Percentiles rank a stretch among this genome's conserved stretches.
Conservation (phyloP, 2,888 invertebrate species). For the Rhogogaster chlorosoma region DNA sequence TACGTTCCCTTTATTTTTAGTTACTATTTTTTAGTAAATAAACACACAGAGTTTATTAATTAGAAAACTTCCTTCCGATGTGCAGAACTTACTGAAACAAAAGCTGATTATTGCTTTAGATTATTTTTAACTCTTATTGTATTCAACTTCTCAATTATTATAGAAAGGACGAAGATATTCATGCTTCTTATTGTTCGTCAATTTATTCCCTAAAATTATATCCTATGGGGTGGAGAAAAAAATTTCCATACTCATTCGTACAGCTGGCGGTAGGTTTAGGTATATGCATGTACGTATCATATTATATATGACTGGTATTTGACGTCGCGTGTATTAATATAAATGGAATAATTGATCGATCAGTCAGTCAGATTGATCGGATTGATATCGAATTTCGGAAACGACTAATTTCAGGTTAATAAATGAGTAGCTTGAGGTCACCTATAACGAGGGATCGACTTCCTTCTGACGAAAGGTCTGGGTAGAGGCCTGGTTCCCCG, state of each 20-base stretch:
- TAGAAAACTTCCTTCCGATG: no score
- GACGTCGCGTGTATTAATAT: conserved; percentile 5
- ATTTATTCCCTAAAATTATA: background rate
- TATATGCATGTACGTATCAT: background rate
- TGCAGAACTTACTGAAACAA: no score
- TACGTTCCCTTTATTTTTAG: no score
- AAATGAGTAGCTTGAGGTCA: background rate
- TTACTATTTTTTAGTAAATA: no score
- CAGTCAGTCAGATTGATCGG: background rate
- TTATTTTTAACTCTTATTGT: no score
- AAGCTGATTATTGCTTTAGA: no score
- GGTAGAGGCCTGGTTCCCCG: background rate
- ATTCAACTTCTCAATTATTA: background rate
- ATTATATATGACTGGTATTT: background rate
- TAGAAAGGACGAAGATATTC: background rate
- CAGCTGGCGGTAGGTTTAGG: background rate
- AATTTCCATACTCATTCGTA: background rate
- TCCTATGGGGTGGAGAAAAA: background rate
- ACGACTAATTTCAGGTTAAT: conserved; percentile 33
- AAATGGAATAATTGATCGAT: conserved; percentile 2
- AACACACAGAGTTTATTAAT: no score
- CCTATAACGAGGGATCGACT: conserved; percentile 2
- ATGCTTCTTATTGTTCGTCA: no score
- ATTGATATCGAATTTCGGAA: conserved; percentile 41
- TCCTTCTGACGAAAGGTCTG: background rate